phyloP scores from a whole-genome alignment of 1,140 invertebrate genomes.

The Nebria ingens region DNA sequence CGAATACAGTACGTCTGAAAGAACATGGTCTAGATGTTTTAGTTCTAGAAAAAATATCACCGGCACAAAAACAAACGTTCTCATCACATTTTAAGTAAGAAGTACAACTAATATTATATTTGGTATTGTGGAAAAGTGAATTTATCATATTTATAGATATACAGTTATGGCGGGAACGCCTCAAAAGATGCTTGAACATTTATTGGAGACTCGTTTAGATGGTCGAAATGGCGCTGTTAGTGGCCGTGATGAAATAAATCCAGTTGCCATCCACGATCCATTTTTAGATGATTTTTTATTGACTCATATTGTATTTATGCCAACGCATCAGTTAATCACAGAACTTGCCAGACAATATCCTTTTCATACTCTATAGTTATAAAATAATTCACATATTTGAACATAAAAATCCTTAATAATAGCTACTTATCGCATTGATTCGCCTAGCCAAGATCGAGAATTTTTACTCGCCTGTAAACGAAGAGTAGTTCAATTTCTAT shows the following conservation, averaged over 20 bases:
- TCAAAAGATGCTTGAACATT: conserved; percentile 79
- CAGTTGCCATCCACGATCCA: conserved; percentile 43
- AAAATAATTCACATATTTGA: conserved; percentile 12
- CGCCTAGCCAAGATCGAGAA: conserved; percentile 52
- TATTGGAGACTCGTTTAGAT: conserved; percentile 70
- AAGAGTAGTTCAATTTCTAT: conserved; percentile 68
- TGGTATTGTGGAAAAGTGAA: not conserved
- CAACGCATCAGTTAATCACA: conserved; percentile 62
- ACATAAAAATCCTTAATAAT: conserved; percentile 39
- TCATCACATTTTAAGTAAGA: conserved; percentile 52
- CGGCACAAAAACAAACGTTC: conserved; percentile 33
- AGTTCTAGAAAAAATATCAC: conserved; percentile 65
- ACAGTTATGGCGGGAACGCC: conserved; percentile 82
- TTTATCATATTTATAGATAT: conserved; percentile 47
- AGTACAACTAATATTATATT: conserved; percentile 2
- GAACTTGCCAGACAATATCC: conserved; percentile 70
- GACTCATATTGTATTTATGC: conserved; percentile 82
- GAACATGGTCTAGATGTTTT: conserved; percentile 81
- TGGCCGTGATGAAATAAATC: conserved; percentile 33
- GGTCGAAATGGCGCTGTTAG: conserved; percentile 38
- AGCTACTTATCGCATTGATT: conserved; percentile 47
- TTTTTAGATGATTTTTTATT: conserved; percentile 79
- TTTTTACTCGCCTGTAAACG: conserved; percentile 63
- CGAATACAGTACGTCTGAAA: conserved; percentile 77
- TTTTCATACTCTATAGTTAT: too few species aligned